These are phyloP conservation scores for Remorina albescens DNA, from an alignment of 2,797 vertebrate species.

Conservation along the genomic window DNA sequence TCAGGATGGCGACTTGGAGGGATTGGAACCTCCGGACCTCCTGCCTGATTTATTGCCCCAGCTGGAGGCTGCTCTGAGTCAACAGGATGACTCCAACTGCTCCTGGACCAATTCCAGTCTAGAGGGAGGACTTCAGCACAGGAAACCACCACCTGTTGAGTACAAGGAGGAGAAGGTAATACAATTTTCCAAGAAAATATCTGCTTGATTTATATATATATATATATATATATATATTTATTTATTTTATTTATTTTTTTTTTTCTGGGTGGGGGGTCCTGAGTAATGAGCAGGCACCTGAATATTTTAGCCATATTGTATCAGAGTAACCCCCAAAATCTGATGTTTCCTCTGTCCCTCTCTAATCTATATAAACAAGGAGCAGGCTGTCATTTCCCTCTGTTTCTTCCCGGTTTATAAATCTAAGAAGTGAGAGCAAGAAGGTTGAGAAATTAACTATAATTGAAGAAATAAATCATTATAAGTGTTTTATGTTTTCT, in stretches of 20 bases:
- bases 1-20: slow-evolving; percentile 89
- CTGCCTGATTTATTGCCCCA: slow-evolving; percentile 94
- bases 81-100: slow-evolving; percentile 83
- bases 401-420: not conserved
- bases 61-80: slow-evolving; percentile 91
- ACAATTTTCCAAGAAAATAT: not conserved
- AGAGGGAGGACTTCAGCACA: slow-evolving; percentile 53
- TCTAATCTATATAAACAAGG: not conserved
- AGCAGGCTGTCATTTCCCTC: not conserved
- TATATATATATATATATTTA: too few relatives aligned
- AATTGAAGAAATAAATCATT: slow-evolving; percentile 2
- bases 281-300: too few relatives aligned
- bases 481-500: not conserved
- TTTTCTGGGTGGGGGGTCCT: too few relatives aligned
- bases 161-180: slow-evolving; percentile 77
- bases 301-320: not conserved
- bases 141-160: slow-evolving; percentile 62
- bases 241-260: too few relatives aligned
- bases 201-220: too few relatives aligned
- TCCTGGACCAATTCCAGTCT: slow-evolving; percentile 79
- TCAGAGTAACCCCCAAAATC: not conserved
- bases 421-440: not conserved
- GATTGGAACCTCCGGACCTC: slow-evolving; percentile 91
- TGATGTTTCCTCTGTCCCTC: not conserved
- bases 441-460: slow-evolving; percentile 6